phyloP scores from a whole-genome alignment of 2,888 invertebrate genomes.

The Eupeodes latifasciatus region DNA sequence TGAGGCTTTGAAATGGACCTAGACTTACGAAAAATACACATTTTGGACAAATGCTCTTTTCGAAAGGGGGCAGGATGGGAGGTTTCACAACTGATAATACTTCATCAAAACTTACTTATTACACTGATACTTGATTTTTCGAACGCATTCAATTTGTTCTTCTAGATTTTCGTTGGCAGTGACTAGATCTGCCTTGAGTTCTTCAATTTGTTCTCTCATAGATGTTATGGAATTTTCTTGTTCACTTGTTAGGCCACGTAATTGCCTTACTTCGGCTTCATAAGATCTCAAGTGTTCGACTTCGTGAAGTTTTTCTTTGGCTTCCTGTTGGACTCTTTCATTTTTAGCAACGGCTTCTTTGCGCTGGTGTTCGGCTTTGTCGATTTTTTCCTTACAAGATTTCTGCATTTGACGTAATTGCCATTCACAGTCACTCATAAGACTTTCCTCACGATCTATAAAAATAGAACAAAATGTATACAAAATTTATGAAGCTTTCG shows the following conservation, averaged over 20 bases:
- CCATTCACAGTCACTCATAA: slow-evolving; percentile 93
- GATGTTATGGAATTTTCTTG: slow-evolving; percentile 85
- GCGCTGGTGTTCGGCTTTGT: slow-evolving; percentile 87
- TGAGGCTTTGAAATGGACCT: background rate
- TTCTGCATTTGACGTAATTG: slow-evolving; percentile 91
- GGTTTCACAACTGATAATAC: too few relatives aligned
- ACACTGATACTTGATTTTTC: slow-evolving; percentile 83
- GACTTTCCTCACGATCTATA: slow-evolving; percentile 88
- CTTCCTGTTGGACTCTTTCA: slow-evolving; percentile 79
- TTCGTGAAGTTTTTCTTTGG: slow-evolving; percentile 81
- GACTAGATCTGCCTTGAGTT: slow-evolving; percentile 85
- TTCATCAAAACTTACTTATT: slow-evolving; percentile 80
- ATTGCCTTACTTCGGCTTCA: slow-evolving; percentile 86
- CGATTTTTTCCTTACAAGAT: slow-evolving; percentile 87
- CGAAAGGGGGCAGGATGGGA: background rate
- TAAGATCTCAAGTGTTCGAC: slow-evolving; percentile 85
- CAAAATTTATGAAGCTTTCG: background rate
- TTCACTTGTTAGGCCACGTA: slow-evolving; percentile 86
- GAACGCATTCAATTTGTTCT: slow-evolving; percentile 84
- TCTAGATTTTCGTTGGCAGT: slow-evolving; percentile 85
- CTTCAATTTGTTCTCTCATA: slow-evolving; percentile 86
- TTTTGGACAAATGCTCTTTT: background rate
- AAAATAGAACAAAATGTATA: background rate
- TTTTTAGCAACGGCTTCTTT: slow-evolving; percentile 85
- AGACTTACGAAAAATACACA: background rate